A percentile compares a stretch with the other conserved stretches of the same genome.
Evolutionary conservation across 2,888 invertebrate genomes (phyloP).

Genomic region (Hipparchia sbordonii): DNA sequence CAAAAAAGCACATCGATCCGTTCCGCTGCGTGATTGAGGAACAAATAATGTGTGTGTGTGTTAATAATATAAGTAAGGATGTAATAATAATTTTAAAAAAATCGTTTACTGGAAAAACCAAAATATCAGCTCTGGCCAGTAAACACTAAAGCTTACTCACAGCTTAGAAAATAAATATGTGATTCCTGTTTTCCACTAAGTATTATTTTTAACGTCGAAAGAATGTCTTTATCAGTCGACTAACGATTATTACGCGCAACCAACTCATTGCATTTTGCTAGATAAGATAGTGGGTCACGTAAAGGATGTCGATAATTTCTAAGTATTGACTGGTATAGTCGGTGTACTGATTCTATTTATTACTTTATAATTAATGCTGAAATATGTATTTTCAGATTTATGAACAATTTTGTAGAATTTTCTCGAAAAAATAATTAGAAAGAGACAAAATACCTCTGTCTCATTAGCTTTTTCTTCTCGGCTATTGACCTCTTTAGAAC

Average conservation of each 20-base stretch:
- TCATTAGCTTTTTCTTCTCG: too few species aligned
- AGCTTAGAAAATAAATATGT: conserved; percentile 11
- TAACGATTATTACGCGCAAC: neutral
- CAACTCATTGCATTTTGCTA: conserved; percentile 17
- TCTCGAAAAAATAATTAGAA: neutral
- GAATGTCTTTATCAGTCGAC: conserved; percentile 15
- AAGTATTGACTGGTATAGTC: conserved; percentile 6
- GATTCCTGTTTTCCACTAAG: neutral
- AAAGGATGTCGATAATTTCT: conserved; percentile 18
- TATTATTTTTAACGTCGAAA: conserved; percentile 1
- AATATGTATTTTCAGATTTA: neutral
- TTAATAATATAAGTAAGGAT: too few species aligned
- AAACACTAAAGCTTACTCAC: neutral
- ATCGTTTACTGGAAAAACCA: neutral
- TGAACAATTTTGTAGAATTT: neutral
- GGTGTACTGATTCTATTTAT: neutral
- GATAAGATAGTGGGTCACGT: conserved; percentile 18
- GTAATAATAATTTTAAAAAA: too few species aligned
- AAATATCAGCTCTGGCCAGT: neutral
- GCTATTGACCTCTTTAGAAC: too few species aligned
- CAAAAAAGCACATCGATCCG: too few species aligned
- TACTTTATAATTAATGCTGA: neutral
- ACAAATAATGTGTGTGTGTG: too few species aligned
- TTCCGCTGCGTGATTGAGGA: too few species aligned
- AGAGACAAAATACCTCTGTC: neutral